Evolutionary conservation across 2,888 invertebrate genomes (phyloP).

Genomic region (Augochlorella aurata): DNA sequence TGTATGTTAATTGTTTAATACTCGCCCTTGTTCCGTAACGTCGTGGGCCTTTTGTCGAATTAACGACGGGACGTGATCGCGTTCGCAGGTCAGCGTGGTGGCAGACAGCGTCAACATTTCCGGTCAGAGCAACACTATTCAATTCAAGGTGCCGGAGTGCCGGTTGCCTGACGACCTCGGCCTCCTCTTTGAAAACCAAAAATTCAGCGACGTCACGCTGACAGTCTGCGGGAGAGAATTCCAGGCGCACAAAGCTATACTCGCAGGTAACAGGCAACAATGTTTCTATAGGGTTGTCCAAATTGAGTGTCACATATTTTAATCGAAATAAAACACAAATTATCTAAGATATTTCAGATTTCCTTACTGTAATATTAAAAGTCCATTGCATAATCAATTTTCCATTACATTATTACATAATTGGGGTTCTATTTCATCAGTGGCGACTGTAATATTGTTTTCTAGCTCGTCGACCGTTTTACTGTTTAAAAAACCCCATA

Average conservation of each 20-base stretch:
- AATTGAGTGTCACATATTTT: too few relatives aligned
- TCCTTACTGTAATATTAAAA: too few relatives aligned
- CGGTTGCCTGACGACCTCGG: constrained; percentile 97
- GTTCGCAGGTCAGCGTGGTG: constrained; percentile 92
- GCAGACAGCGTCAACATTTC: constrained; percentile 99
- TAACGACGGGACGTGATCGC: constrained; percentile 41
- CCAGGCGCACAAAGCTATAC: constrained; percentile 98
- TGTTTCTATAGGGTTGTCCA: too few relatives aligned
- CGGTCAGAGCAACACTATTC: constrained; percentile 98
- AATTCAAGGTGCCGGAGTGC: constrained; percentile 98
- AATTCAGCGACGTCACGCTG: constrained; percentile 98
- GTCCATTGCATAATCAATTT: too few relatives aligned
- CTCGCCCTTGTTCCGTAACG: constrained; percentile 39
- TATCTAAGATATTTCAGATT: too few relatives aligned
- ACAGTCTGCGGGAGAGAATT: constrained; percentile 95
- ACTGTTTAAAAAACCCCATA: too few relatives aligned
- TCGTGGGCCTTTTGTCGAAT: constrained; percentile 15
- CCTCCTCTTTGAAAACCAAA: constrained; percentile 96
- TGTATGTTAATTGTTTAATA: constrained; percentile 71
- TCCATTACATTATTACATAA: too few relatives aligned
- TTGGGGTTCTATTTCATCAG: too few relatives aligned
- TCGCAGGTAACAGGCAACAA: constrained; percentile 84
- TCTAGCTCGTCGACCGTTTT: too few relatives aligned
- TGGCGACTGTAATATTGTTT: too few relatives aligned
- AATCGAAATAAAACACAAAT: too few relatives aligned